Evolutionary conservation across 2,888 invertebrate species (phyloP).

Genomic region (Lysandra bellargus): DNA sequence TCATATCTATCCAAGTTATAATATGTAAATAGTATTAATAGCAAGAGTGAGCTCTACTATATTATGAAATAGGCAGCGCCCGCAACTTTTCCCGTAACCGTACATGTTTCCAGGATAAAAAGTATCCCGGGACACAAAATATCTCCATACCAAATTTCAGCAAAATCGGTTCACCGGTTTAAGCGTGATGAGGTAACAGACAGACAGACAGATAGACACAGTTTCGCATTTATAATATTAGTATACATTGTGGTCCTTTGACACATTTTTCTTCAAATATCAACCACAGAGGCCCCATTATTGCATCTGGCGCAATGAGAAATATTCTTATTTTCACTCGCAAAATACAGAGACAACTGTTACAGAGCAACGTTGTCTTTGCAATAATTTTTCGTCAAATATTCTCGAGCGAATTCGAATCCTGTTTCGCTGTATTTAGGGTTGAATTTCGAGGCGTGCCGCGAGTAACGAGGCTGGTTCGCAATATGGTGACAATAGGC

Average conservation of each 20-base stretch:
- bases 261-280: background rate
- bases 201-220: background rate
- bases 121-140: too few relatives aligned
- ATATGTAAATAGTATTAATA: too few relatives aligned
- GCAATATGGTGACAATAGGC: slow-evolving; percentile 19
- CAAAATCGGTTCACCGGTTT: too few relatives aligned
- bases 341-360: background rate
- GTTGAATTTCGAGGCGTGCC: background rate
- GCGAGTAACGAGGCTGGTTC: background rate
- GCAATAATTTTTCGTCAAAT: background rate
- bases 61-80: too few relatives aligned
- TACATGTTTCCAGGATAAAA: too few relatives aligned
- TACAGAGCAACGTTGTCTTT: slow-evolving; percentile 2
- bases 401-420: background rate
- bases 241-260: too few relatives aligned
- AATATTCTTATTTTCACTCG: slow-evolving; percentile 4
- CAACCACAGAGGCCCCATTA: background rate
- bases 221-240: too few relatives aligned
- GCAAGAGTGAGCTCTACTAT: too few relatives aligned
- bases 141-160: too few relatives aligned
- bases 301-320: background rate
- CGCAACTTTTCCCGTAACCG: too few relatives aligned
- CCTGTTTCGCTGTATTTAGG: background rate
- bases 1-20: too few relatives aligned
- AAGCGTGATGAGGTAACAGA: background rate